Conservation (phyloP, 2,888 invertebrate genomes). For the Apamea sordens region DNA sequence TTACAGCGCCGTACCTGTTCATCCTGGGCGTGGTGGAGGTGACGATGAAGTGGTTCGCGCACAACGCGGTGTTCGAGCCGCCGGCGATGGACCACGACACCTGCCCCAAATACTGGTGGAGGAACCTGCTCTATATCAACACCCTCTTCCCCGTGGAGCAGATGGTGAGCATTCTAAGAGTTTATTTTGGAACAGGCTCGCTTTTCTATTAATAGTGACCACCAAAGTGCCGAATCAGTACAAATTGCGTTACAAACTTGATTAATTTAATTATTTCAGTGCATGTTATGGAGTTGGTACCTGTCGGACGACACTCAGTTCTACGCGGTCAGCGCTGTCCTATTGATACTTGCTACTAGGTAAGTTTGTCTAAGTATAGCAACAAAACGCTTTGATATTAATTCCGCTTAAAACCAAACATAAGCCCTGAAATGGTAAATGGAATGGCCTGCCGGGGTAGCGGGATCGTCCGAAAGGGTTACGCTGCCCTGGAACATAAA, state of each 20-base stretch:
- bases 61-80: conserved; percentile 95
- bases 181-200: not conserved
- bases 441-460: too few species aligned
- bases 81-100: conserved; percentile 95
- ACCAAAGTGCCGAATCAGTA: not conserved
- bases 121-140: conserved; percentile 96
- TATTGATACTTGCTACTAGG: conserved; percentile 94
- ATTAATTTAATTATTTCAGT: conserved; percentile 88
- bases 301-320: conserved; percentile 96
- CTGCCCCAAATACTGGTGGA: conserved; percentile 96
- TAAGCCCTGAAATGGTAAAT: too few species aligned
- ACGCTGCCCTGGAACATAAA: too few species aligned
- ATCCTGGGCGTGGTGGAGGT: conserved; percentile 96
- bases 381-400: too few species aligned
- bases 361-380: conserved; percentile 60
- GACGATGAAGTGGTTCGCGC: conserved; percentile 96
- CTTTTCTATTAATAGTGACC: not conserved
- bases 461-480: too few species aligned
- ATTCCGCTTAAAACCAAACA: too few species aligned
- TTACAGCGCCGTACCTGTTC: conserved; percentile 95
- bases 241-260: not conserved
- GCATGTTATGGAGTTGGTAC: conserved; percentile 98
- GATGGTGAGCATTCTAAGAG: conserved; percentile 91
- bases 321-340: conserved; percentile 95
- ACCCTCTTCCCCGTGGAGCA: conserved; percentile 95